Percentiles rank a stretch among this genome's conserved stretches.
Evolutionary conservation across 2,797 vertebrate genomes (phyloP).

Genomic region (Hybognathus amarus): DNA sequence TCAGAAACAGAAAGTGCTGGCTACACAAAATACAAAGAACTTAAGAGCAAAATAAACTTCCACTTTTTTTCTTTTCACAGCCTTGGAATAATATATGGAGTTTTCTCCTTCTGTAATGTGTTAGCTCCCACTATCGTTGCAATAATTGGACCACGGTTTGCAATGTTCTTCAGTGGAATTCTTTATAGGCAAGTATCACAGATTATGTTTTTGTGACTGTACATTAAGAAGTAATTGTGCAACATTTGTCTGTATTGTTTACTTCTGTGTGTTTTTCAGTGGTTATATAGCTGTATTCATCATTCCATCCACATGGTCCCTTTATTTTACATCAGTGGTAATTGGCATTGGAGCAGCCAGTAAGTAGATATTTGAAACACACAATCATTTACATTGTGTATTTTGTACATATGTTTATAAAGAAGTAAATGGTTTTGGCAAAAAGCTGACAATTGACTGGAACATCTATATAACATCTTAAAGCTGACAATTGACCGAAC

Average conservation of each 20-base stretch:
- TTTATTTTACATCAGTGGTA: constrained; percentile 81
- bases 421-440: neutral
- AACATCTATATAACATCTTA: too few relatives aligned
- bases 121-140: constrained; percentile 77
- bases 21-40: neutral
- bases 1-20: neutral
- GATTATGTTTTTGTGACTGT: neutral
- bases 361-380: constrained; percentile 69
- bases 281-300: constrained; percentile 82
- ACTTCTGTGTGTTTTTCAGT: constrained; percentile 61
- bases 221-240: neutral
- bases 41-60: neutral
- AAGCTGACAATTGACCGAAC: too few relatives aligned
- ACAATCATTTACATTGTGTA: neutral
- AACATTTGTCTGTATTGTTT: neutral
- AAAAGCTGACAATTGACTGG: neutral
- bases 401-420: neutral
- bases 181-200: constrained; percentile 79
- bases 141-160: constrained; percentile 72
- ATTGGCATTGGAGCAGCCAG: constrained; percentile 81
- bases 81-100: constrained; percentile 84
- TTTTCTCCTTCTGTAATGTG: constrained; percentile 82
- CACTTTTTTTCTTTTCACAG: constrained; percentile 63
- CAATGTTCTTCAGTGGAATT: constrained; percentile 82
- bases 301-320: constrained; percentile 78